Conservation (phyloP, 2,888 invertebrate species). For the Lasioglossum marginatum region DNA sequence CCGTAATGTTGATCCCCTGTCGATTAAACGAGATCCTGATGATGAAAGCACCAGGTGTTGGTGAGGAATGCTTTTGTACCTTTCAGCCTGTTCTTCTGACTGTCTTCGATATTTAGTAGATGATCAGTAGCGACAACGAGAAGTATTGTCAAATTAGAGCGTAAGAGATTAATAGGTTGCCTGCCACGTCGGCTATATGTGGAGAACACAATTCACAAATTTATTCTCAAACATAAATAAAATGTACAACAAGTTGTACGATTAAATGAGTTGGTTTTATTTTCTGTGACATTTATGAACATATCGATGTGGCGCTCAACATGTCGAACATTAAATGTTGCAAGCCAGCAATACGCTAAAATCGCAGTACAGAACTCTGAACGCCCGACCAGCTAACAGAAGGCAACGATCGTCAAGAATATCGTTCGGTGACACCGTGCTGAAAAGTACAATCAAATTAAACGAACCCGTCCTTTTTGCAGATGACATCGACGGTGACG, state of each 20-base stretch:
- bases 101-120: not conserved
- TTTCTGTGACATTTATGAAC: too few species aligned
- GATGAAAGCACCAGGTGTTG: not conserved
- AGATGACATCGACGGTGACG: not conserved
- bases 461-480: not conserved
- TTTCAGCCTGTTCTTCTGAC: not conserved
- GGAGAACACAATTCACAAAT: not conserved
- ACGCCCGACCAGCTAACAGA: not conserved
- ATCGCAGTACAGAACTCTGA: too few species aligned
- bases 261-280: too few species aligned
- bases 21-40: not conserved
- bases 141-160: not conserved
- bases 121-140: not conserved
- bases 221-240: not conserved
- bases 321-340: too few species aligned
- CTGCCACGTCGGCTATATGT: not conserved
- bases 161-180: not conserved
- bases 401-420: too few species aligned
- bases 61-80: not conserved
- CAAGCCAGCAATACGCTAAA: too few species aligned
- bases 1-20: not conserved
- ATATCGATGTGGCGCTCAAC: too few species aligned
- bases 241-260: too few species aligned
- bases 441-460: not conserved
- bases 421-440: not conserved